These are phyloP conservation scores for Turnix velox DNA, from an alignment of 2,113 vertebrate species.

Conservation along the genomic window DNA sequence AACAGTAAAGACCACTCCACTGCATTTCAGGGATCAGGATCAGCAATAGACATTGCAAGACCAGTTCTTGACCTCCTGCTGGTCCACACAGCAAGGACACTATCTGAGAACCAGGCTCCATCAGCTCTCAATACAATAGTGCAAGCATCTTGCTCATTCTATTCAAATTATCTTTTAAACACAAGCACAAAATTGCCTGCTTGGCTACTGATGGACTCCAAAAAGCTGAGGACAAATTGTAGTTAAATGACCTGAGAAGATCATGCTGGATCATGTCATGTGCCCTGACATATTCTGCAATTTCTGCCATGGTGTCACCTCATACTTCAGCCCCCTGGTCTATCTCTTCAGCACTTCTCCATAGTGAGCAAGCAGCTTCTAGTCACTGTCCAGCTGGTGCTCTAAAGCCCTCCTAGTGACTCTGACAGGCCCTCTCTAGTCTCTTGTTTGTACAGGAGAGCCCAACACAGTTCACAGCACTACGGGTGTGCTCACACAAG, in stretches of 20 bases:
- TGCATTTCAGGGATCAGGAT: background rate
- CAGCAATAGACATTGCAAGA: background rate
- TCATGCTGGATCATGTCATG: background rate
- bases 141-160: constrained; percentile 14
- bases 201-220: background rate
- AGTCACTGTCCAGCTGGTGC: rapidly evolving
- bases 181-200: background rate
- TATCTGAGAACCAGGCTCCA: background rate
- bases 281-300: background rate
- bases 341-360: background rate
- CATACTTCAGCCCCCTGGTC: background rate
- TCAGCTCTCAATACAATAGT: constrained; percentile 5
- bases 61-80: constrained; percentile 9
- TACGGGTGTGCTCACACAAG: background rate
- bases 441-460: background rate
- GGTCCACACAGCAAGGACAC: background rate
- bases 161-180: background rate
- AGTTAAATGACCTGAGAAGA: background rate
- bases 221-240: background rate
- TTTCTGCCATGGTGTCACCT: background rate
- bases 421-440: no score
- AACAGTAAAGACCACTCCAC: background rate
- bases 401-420: background rate
- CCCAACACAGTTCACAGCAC: background rate
- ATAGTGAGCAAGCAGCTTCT: background rate